Percentiles rank a stretch among this genome's conserved stretches.
Evolutionary conservation across 2,797 vertebrate species (phyloP).

Genomic region (Microctenopoma lineatum): DNA sequence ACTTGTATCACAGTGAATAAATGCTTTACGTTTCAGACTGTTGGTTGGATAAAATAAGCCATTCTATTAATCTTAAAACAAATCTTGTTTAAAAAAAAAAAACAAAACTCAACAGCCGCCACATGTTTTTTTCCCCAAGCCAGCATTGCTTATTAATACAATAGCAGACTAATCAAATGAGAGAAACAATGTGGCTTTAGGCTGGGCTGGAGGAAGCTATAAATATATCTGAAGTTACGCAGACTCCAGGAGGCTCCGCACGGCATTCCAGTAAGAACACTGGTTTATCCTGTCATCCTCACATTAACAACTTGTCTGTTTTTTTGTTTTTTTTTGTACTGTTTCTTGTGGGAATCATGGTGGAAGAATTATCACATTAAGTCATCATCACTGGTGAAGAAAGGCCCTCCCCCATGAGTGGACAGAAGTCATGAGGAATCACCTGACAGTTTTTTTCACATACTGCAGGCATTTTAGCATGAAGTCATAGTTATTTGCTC

Average conservation of each 20-base stretch:
- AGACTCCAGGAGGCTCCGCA: slow-evolving; percentile 57
- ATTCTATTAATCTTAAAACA: not conserved
- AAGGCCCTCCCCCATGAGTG: not conserved
- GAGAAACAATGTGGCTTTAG: slow-evolving; percentile 73
- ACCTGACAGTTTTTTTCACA: slow-evolving; percentile 6
- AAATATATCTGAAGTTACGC: slow-evolving; percentile 70
- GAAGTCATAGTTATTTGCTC: slow-evolving; percentile 1
- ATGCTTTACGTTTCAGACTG: not conserved
- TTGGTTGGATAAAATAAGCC: not conserved
- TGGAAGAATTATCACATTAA: not conserved
- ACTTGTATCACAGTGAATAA: not conserved
- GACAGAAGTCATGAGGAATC: slow-evolving; percentile 14
- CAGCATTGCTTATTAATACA: slow-evolving; percentile 63
- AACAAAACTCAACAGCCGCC: slow-evolving; percentile 18
- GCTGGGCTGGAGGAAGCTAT: slow-evolving; percentile 65
- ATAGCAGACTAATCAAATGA: slow-evolving; percentile 77
- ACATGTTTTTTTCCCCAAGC: slow-evolving; percentile 24
- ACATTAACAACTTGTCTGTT: not conserved
- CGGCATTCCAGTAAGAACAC: slow-evolving; percentile 23
- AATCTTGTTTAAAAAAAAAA: slow-evolving; percentile 42
- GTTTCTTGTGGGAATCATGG: not conserved
- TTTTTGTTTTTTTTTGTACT: not conserved
- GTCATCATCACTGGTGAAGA: not conserved
- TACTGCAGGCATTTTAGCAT: not conserved
- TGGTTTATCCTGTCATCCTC: slow-evolving; percentile 24